A percentile compares a stretch with the other conserved stretches of the same genome.
Conservation (phyloP, 1,140 invertebrate species). For the Cotesia typhae region DNA sequence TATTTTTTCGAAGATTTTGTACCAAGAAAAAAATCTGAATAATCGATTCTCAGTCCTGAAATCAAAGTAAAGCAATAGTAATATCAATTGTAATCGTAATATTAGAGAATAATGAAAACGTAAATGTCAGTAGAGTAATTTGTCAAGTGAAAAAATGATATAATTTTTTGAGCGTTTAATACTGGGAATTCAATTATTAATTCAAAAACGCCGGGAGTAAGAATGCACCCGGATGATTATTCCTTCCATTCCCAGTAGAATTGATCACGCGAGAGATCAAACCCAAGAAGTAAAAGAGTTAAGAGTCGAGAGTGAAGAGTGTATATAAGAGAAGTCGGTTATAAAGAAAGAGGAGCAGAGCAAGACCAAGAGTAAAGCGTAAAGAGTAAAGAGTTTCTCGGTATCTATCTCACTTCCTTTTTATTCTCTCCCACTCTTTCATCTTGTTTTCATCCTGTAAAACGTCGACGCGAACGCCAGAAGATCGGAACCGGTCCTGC, state of each 20-base stretch:
- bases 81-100: too few species aligned
- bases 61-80: too few species aligned
- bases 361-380: too few species aligned
- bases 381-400: constrained; percentile 8
- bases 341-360: too few species aligned
- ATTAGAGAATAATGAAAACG: too few species aligned
- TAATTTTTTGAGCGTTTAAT: background rate
- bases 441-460: constrained; percentile 18
- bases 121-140: background rate
- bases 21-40: too few species aligned
- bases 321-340: too few species aligned
- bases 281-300: too few species aligned
- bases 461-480: constrained; percentile 23
- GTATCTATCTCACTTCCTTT: background rate
- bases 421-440: background rate
- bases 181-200: background rate
- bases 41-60: too few species aligned
- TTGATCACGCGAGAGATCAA: constrained; percentile 18
- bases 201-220: constrained; percentile 3
- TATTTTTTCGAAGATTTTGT: too few species aligned
- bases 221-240: constrained; percentile 17
- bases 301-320: too few species aligned
- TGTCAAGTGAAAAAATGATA: background rate
- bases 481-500: constrained; percentile 31
- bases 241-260: background rate